Conservation (phyloP, 2,797 vertebrate species). For the Luscinia luscinia region DNA sequence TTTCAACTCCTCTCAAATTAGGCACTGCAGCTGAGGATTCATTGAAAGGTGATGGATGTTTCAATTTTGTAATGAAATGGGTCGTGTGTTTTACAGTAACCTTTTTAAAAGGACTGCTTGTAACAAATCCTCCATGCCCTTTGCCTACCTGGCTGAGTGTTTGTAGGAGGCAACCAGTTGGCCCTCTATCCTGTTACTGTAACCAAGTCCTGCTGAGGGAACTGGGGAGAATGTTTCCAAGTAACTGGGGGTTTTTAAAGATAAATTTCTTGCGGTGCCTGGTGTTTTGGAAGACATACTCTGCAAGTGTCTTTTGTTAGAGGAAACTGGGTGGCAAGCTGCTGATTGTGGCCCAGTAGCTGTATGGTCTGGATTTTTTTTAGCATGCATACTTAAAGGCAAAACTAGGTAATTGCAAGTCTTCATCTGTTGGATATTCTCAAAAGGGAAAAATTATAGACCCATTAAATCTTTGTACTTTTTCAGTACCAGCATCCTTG, state of each 20-base stretch:
- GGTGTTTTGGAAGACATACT: not conserved
- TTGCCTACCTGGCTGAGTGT: not conserved
- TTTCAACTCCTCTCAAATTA: not conserved
- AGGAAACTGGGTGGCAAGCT: not conserved
- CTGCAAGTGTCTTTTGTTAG: not conserved
- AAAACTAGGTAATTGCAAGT: not conserved
- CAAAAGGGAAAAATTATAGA: not conserved
- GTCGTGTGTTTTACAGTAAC: not conserved
- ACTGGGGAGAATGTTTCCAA: not conserved
- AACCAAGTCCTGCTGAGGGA: not conserved
- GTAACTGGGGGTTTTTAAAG: not conserved
- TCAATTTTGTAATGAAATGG: not conserved
- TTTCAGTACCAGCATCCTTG: not conserved
- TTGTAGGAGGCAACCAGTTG: not conserved
- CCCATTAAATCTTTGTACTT: not conserved
- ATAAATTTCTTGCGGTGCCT: not conserved
- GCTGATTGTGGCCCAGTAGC: not conserved
- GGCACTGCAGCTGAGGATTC: not conserved
- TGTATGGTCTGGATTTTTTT: not conserved
- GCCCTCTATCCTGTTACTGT: not conserved
- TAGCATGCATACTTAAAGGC: not conserved
- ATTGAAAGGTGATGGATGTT: not conserved
- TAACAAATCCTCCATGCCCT: not conserved
- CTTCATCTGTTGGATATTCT: not conserved
- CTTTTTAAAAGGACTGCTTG: not conserved